Evolutionary conservation across 2,113 vertebrate genomes (phyloP).

Genomic region (Nerophis ophidion): DNA sequence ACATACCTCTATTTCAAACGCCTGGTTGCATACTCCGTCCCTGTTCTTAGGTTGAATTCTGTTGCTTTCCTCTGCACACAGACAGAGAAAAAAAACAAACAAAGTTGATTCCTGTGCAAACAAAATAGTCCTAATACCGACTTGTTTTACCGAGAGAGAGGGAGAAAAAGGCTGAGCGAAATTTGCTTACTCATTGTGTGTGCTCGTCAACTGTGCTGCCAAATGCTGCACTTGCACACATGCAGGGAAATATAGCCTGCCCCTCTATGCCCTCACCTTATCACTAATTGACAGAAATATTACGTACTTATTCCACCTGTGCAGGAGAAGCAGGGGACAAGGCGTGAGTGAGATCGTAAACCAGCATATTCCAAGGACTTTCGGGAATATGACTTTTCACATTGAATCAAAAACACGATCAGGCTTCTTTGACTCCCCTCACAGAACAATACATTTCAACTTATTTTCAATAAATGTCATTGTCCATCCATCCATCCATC

Average conservation of each 20-base stretch:
- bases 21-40: slow-evolving; percentile 57
- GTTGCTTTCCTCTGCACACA: slow-evolving; percentile 47
- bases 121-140: slow-evolving; percentile 13
- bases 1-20: slow-evolving; percentile 61
- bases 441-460: no score
- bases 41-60: slow-evolving; percentile 18
- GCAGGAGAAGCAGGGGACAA: slow-evolving; percentile 7
- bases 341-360: slow-evolving; percentile 6
- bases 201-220: slow-evolving; percentile 35
- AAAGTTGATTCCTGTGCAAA: slow-evolving; percentile 12
- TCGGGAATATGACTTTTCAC: slow-evolving; percentile 3
- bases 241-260: slow-evolving; percentile 40
- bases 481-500: no score
- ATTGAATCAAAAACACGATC: not conserved
- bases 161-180: slow-evolving; percentile 30
- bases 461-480: no score
- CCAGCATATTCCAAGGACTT: not conserved
- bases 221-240: slow-evolving; percentile 32
- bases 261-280: slow-evolving; percentile 37
- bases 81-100: slow-evolving; percentile 26
- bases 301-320: slow-evolving; percentile 7
- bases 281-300: slow-evolving; percentile 66
- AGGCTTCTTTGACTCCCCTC: no score
- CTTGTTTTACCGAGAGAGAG: slow-evolving; percentile 11
- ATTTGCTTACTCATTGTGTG: slow-evolving; percentile 70